A percentile compares a stretch with the other conserved stretches of the same genome.
These are phyloP conservation scores for Ciona savignyi DNA, from an alignment of 23 tunicate species.

Conservation along the genomic window DNA sequence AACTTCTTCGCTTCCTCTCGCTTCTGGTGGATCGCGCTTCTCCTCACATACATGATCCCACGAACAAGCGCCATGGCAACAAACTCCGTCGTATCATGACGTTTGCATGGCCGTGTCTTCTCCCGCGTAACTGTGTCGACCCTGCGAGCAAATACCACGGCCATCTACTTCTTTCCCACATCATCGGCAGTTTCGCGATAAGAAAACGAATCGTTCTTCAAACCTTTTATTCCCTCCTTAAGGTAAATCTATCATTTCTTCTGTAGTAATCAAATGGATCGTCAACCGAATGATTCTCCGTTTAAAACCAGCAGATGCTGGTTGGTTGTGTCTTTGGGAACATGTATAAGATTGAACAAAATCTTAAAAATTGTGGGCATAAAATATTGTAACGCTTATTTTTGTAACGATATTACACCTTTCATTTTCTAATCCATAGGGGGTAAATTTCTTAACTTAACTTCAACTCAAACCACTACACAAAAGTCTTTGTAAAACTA, in stretches of 20 bases:
- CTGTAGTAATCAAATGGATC: background rate
- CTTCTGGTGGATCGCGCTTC: slow-evolving; percentile 86
- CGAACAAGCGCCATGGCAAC: slow-evolving; percentile 88
- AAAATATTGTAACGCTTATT: too few relatives aligned
- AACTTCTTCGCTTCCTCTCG: slow-evolving; percentile 79
- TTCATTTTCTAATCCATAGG: background rate
- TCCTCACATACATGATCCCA: slow-evolving; percentile 74
- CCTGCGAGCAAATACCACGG: slow-evolving; percentile 98
- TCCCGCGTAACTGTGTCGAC: slow-evolving; percentile 87
- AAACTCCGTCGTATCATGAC: slow-evolving; percentile 87
- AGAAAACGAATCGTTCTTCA: slow-evolving; percentile 84
- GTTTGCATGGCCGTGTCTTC: slow-evolving; percentile 96
- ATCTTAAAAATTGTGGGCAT: too few relatives aligned
- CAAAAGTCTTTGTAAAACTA: too few relatives aligned
- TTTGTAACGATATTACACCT: background rate
- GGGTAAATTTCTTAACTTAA: background rate
- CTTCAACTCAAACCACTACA: background rate
- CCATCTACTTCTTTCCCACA: slow-evolving; percentile 89
- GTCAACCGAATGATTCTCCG: background rate
- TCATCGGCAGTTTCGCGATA: slow-evolving; percentile 78
- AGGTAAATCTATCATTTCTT: slow-evolving; percentile 22
- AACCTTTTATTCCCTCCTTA: slow-evolving; percentile 85
- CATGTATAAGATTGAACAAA: background rate
- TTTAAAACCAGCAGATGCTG: background rate
- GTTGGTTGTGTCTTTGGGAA: background rate